Conservation (phyloP, 92 coral and sea anemone genomes). For the Ricordea florida region DNA sequence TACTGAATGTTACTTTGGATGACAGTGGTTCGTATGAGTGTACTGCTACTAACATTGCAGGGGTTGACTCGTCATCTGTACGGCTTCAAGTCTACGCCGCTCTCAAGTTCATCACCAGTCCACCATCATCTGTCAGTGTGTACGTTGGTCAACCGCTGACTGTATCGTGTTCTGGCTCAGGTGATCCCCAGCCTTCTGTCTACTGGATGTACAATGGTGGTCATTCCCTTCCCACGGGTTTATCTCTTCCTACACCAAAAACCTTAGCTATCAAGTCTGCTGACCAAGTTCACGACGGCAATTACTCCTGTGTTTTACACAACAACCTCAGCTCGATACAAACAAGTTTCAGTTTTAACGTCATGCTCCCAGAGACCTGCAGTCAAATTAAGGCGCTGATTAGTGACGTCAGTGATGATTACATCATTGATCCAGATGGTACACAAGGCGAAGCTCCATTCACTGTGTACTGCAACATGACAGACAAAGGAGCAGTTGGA, state of each 20-base stretch:
- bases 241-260: neutral
- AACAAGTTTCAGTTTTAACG: neutral
- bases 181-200: neutral
- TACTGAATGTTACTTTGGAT: neutral
- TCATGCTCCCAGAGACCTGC: neutral
- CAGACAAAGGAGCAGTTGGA: neutral
- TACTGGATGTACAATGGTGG: neutral
- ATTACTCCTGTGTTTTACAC: neutral
- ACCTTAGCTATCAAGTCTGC: neutral
- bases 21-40: conserved; percentile 30
- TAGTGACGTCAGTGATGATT: neutral
- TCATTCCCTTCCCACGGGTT: neutral
- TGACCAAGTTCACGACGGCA: neutral
- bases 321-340: neutral
- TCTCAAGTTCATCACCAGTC: conserved; percentile 12
- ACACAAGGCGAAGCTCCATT: neutral
- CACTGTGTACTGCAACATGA: conserved; percentile 23
- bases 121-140: neutral
- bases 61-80: neutral
- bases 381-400: neutral
- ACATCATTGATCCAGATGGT: neutral
- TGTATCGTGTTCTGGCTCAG: neutral
- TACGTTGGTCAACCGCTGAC: neutral
- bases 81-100: neutral
- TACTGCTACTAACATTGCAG: conserved; percentile 8